These are phyloP conservation scores for Microplitis demolitor DNA, from an alignment of 1,140 invertebrate genomes.

Conservation along the genomic window DNA sequence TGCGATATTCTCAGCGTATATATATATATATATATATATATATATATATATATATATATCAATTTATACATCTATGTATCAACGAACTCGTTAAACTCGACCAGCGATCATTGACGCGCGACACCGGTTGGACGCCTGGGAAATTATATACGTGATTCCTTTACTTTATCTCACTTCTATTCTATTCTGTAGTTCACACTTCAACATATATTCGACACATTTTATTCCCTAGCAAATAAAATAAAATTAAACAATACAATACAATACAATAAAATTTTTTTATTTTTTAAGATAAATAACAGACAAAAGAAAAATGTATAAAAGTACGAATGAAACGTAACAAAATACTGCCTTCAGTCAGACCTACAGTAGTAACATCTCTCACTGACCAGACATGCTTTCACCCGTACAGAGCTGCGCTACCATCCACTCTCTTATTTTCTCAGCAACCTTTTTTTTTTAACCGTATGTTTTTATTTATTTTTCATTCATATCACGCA, in stretches of 20 bases:
- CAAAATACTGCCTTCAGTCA: background rate
- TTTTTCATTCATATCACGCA: conserved; percentile 8
- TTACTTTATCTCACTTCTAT: background rate
- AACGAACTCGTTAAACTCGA: conserved; percentile 8
- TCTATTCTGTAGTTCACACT: background rate
- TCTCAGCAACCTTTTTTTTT: background rate
- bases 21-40: background rate
- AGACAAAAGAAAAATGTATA: background rate
- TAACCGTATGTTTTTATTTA: conserved; percentile 6
- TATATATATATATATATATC: background rate
- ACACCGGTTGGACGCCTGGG: conserved; percentile 20
- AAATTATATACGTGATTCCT: conserved; percentile 25
- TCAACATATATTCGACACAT: background rate
- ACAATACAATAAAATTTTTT: background rate
- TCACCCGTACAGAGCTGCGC: background rate
- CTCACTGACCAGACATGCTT: conserved; percentile 9
- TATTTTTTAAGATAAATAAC: background rate
- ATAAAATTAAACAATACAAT: no score
- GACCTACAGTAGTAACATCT: background rate
- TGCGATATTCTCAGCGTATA: background rate
- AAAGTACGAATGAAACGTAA: background rate
- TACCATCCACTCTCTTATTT: background rate
- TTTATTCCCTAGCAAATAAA: no score
- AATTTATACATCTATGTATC: background rate
- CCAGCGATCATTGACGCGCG: background rate